Evolutionary conservation across 2,113 vertebrate genomes (phyloP).

Genomic region (Sinocyclocheilus grahami): DNA sequence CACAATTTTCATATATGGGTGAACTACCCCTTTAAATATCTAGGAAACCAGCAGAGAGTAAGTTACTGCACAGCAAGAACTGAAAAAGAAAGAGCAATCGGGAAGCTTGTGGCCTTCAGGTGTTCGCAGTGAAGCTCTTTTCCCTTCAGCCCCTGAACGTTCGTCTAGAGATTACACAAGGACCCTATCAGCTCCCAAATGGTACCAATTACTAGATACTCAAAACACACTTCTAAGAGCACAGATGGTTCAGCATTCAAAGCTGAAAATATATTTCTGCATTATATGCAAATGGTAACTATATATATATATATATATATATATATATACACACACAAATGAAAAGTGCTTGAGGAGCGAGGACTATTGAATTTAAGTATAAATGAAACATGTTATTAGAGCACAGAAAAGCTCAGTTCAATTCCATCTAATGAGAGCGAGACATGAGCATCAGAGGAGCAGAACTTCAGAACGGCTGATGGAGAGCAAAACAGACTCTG

Average conservation of each 20-base stretch:
- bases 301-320: too few relatives aligned
- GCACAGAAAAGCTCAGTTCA: not conserved
- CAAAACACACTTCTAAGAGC: not conserved
- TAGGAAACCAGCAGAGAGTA: not conserved
- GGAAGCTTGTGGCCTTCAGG: not conserved
- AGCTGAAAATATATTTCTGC: not conserved
- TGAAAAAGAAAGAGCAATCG: not conserved
- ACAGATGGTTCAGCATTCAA: not conserved
- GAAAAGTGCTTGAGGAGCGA: conserved; percentile 16
- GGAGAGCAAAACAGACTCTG: conserved; percentile 19
- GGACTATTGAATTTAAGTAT: conserved; percentile 21
- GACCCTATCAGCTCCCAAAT: not conserved
- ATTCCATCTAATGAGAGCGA: not conserved
- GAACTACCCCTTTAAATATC: not conserved
- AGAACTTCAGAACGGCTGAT: conserved; percentile 23
- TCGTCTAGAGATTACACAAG: not conserved
- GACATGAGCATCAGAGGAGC: not conserved
- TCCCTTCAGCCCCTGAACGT: not conserved
- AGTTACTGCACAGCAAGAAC: not conserved
- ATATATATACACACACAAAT: not conserved
- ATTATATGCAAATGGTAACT: not conserved
- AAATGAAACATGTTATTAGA: conserved; percentile 38
- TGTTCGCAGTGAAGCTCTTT: not conserved
- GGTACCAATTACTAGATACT: not conserved
- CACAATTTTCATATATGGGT: too few relatives aligned